phyloP scores from a whole-genome alignment of 2,888 invertebrate species.

The Eupeodes latifasciatus region DNA sequence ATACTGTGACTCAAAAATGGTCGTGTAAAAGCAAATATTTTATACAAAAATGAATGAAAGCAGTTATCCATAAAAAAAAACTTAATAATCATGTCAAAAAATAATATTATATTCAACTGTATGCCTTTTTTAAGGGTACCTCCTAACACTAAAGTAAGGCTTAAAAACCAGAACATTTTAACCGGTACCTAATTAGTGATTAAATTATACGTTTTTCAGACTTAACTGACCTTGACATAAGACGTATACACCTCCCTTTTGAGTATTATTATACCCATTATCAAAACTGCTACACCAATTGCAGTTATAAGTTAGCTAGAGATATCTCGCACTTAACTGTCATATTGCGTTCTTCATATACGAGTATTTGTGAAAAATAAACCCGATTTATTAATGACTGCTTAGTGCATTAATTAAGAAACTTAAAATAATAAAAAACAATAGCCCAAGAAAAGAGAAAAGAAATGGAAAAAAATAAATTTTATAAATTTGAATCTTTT shows the following conservation, averaged over 20 bases:
- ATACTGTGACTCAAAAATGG: too few relatives aligned
- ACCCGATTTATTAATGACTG: slow-evolving; percentile 57
- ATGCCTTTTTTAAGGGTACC: not conserved
- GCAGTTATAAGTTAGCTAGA: not conserved
- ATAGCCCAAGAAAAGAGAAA: slow-evolving; percentile 14
- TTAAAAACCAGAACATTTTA: not conserved
- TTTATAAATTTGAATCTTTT: slow-evolving; percentile 34
- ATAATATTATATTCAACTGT: not conserved
- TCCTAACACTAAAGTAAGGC: not conserved
- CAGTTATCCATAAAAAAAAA: not conserved
- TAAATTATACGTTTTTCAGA: not conserved
- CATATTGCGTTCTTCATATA: not conserved
- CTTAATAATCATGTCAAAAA: not conserved
- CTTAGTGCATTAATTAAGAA: slow-evolving; percentile 71
- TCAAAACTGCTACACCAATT: not conserved
- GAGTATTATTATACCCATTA: not conserved
- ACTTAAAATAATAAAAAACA: slow-evolving; percentile 38
- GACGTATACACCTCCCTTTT: not conserved
- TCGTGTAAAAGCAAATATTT: not conserved
- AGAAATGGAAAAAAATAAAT: slow-evolving; percentile 45
- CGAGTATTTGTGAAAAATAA: slow-evolving; percentile 28
- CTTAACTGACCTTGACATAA: slow-evolving; percentile 23
- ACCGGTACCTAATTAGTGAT: not conserved
- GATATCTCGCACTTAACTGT: not conserved
- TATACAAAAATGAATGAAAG: not conserved